Conservation (phyloP, 30 jellyfish, hydroid and myxozoan genomes). For the Morbakka virulenta region DNA sequence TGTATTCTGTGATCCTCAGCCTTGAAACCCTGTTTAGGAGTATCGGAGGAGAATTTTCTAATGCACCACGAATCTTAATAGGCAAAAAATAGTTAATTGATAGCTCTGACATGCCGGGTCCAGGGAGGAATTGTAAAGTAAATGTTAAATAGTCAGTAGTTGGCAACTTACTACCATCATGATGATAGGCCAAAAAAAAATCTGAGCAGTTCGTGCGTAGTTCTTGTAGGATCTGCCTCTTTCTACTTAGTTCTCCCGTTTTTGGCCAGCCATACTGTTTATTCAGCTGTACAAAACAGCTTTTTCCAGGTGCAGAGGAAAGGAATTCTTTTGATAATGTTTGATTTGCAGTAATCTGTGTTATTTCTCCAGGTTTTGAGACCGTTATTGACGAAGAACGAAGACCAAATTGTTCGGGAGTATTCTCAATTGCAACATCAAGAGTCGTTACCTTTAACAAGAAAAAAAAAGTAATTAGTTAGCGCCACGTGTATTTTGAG, state of each 20-base stretch:
- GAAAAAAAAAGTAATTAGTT: too few species aligned
- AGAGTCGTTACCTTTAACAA: not conserved
- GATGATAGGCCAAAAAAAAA: conserved; percentile 46
- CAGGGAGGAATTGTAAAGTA: not conserved
- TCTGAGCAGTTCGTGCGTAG: conserved; percentile 9
- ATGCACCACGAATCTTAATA: conserved; percentile 31
- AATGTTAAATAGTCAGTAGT: conserved; percentile 41
- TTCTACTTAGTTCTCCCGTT: not conserved
- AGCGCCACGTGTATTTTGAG: too few species aligned
- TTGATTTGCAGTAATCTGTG: not conserved
- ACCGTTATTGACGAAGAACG: not conserved
- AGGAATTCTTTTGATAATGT: not conserved
- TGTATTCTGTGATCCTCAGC: conserved; percentile 36
- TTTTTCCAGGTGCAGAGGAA: not conserved
- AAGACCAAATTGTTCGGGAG: not conserved
- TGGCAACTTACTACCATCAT: conserved; percentile 49
- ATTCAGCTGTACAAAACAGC: not conserved
- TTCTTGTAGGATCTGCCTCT: not conserved
- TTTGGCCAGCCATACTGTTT: not conserved
- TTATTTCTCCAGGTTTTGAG: not conserved
- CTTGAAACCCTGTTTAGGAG: conserved; percentile 50
- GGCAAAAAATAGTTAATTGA: conserved; percentile 8
- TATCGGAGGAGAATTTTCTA: conserved; percentile 31
- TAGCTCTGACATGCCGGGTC: not conserved
- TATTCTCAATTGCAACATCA: not conserved